phyloP scores from a whole-genome alignment of 2,113 vertebrate species.

The Oreochromis aureus region DNA sequence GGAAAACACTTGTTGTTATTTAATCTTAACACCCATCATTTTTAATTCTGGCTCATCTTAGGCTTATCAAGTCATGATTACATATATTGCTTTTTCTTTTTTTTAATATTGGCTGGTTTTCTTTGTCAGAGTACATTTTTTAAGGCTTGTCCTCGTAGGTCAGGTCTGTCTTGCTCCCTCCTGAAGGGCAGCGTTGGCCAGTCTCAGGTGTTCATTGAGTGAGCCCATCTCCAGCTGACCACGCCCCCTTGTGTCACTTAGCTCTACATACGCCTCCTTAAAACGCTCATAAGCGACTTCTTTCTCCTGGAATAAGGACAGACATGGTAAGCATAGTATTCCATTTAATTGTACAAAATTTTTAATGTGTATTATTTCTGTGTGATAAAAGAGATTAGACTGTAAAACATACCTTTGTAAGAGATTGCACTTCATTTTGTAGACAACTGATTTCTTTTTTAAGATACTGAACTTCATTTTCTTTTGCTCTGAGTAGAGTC shows the following conservation, averaged over 20 bases:
- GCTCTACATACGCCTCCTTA: slow-evolving; percentile 84
- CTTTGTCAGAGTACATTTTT: background rate
- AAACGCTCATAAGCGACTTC: slow-evolving; percentile 82
- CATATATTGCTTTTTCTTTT: background rate
- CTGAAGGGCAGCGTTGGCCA: slow-evolving; percentile 79
- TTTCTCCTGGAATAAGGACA: slow-evolving; percentile 76
- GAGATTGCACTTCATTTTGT: slow-evolving; percentile 83
- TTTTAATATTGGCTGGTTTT: background rate
- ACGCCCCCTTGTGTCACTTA: slow-evolving; percentile 78
- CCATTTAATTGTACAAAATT: background rate
- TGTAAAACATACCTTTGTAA: slow-evolving; percentile 77
- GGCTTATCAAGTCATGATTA: background rate
- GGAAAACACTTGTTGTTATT: slow-evolving; percentile 16
- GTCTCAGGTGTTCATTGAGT: slow-evolving; percentile 84
- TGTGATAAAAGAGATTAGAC: background rate
- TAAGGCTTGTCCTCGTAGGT: background rate
- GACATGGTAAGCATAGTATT: background rate
- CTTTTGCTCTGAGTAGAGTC: slow-evolving; percentile 85
- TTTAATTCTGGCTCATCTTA: background rate
- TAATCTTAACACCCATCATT: background rate
- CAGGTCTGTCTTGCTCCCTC: slow-evolving; percentile 70
- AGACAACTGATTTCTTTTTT: slow-evolving; percentile 88
- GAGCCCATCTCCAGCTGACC: slow-evolving; percentile 81
- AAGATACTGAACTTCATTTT: slow-evolving; percentile 85
- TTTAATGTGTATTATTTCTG: background rate